Base-by-base conservation (phyloP, 2,113 vertebrate genomes). In the Oncorhynchus tshawytscha region DNA sequence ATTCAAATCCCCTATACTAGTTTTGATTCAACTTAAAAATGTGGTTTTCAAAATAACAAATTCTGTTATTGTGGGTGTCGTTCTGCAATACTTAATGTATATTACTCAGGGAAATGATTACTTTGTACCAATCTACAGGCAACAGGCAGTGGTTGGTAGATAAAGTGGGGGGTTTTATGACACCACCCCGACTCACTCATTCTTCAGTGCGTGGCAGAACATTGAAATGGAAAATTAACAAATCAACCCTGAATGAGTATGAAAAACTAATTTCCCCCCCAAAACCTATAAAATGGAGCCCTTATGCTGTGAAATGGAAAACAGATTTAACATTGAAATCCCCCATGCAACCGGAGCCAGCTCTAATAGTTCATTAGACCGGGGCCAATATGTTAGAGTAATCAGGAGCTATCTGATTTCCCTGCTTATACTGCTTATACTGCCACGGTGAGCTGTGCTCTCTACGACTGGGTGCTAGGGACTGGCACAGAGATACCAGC, bases 361-460 rank as follows among this genome's bases (percentile, higher is more conserved):
- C 69, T 67, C 76, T 79, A 68, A 84, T 72, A 85, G 86, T 87
- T 86, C 85, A 84, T 88, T 81, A 82, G 66, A 79, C 75, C 75
- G 76, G 74, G 83, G 77, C 75, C 79, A 83, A 86, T 80, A 78
- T 83, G 84, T 89, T 85, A 75, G 71, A 82, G 82, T 87, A 90
- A 88, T 90, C 86, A 85, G 80, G 27, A 73, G 72, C 57, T 84
- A 78, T 85, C 84, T 78, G 70, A 71, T 84, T 80, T 73, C 79
- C 31, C 4, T 27, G 49, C 67, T 76, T 71, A 27, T 59, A 81
- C 88, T 79, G 80, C 68, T 34, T 34, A 5, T 1, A 31, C 31
- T 6, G 31, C 31, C 72, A 67, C 15, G 25, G 78, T 3, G 57
- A 67, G 72, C 3, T 0, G 8, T 70, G 67, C 67, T 77, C 29